phyloP scores from a whole-genome alignment of 2,888 invertebrate genomes.

The Euplagia quadripunctaria region DNA sequence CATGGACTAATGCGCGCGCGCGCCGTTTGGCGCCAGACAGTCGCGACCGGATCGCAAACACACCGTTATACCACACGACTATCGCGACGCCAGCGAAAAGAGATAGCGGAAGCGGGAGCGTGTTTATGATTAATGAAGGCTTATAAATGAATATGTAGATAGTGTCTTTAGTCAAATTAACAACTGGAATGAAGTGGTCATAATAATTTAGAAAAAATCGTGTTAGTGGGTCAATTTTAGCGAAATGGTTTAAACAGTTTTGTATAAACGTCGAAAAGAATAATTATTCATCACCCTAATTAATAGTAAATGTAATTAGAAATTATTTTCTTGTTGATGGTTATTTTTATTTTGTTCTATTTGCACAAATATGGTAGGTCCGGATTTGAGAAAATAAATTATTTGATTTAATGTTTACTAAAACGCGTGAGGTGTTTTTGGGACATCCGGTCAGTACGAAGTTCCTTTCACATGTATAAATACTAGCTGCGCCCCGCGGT shows the following conservation, averaged over 20 bases:
- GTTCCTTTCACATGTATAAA: too few species aligned
- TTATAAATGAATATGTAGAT: constrained; percentile 3
- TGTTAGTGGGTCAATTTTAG: constrained; percentile 4
- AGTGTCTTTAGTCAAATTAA: constrained; percentile 6
- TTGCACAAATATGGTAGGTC: too few species aligned
- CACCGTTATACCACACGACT: constrained; percentile 43
- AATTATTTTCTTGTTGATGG: too few species aligned
- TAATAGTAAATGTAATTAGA: too few species aligned
- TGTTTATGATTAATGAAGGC: constrained; percentile 5
- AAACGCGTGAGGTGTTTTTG: too few species aligned
- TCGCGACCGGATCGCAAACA: constrained; percentile 51
- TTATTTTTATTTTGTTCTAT: too few species aligned
- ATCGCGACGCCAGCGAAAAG: constrained; percentile 24
- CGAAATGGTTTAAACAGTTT: background rate
- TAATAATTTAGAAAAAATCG: constrained; percentile 1
- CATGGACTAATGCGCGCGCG: constrained; percentile 45
- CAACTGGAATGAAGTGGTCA: background rate
- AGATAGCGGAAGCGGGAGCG: constrained; percentile 34
- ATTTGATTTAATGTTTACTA: too few species aligned
- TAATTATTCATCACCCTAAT: background rate
- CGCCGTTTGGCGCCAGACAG: constrained; percentile 51
- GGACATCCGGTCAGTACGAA: too few species aligned
- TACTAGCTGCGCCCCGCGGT: too few species aligned
- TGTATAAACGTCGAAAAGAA: background rate
- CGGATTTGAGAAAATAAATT: too few species aligned